Conservation (phyloP, 2,797 vertebrate species). For the Mus caroli region DNA sequence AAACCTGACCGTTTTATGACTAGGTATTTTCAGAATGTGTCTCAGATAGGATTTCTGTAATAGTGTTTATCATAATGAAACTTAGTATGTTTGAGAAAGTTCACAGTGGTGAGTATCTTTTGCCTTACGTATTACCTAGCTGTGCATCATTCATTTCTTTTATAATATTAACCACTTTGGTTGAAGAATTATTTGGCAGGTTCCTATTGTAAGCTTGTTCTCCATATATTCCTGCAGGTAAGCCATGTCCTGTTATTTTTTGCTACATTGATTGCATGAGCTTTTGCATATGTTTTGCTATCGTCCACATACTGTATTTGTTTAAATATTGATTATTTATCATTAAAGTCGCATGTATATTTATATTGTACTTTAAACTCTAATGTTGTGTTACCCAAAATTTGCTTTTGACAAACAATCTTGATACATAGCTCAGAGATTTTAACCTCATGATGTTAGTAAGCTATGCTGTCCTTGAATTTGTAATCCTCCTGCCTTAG, state of each 20-base stretch:
- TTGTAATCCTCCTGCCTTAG: background rate
- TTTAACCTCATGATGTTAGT: background rate
- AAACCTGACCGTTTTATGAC: background rate
- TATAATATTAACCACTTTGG: background rate
- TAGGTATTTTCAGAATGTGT: background rate
- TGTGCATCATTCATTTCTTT: background rate
- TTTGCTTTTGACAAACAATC: background rate
- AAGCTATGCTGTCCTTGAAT: background rate
- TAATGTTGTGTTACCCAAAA: background rate
- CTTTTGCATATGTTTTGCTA: background rate
- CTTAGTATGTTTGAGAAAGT: background rate
- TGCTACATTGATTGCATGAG: background rate
- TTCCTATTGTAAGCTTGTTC: background rate
- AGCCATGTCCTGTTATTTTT: background rate
- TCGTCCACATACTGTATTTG: background rate
- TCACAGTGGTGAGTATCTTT: background rate
- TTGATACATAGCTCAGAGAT: background rate
- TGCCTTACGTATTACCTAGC: background rate
- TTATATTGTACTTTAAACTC: constrained; percentile 24
- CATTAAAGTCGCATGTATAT: background rate
- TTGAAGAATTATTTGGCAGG: background rate
- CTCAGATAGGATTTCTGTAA: background rate
- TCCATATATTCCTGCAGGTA: background rate
- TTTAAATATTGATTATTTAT: background rate
- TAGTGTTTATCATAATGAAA: background rate